Evolutionary conservation across 2,113 vertebrate genomes (phyloP).

Genomic region (Micromys minutus): DNA sequence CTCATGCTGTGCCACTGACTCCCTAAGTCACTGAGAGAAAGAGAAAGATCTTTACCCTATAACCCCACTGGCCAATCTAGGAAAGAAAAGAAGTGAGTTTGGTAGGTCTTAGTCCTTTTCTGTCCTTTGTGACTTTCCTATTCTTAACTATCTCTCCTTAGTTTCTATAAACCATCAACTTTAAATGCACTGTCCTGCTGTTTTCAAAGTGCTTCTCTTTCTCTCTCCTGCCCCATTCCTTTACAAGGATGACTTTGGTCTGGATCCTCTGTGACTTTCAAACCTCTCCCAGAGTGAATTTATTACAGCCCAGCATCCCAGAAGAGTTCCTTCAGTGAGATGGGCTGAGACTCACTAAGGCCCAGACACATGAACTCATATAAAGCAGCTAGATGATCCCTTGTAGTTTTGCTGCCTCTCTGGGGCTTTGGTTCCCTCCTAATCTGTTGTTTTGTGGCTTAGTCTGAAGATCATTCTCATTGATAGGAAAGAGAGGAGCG

Average conservation of each 20-base stretch:
- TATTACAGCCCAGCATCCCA: background rate
- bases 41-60: background rate
- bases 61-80: background rate
- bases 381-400: background rate
- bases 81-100: background rate
- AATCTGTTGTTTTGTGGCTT: constrained; percentile 56
- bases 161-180: background rate
- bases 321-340: background rate
- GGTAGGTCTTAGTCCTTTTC: background rate
- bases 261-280: background rate
- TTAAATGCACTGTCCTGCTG: background rate
- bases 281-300: background rate
- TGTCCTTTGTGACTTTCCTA: background rate
- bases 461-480: constrained; percentile 60
- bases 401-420: constrained; percentile 57
- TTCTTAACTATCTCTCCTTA: background rate
- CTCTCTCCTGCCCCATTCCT: background rate
- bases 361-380: background rate
- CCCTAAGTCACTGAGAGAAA: background rate
- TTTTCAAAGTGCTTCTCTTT: background rate
- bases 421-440: constrained; percentile 48
- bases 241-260: background rate
- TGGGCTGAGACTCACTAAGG: constrained; percentile 11
- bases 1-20: background rate
- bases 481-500: constrained; percentile 48